Evolutionary conservation across 2,113 vertebrate species (phyloP).

Genomic region (Sylvicapra grimmia): DNA sequence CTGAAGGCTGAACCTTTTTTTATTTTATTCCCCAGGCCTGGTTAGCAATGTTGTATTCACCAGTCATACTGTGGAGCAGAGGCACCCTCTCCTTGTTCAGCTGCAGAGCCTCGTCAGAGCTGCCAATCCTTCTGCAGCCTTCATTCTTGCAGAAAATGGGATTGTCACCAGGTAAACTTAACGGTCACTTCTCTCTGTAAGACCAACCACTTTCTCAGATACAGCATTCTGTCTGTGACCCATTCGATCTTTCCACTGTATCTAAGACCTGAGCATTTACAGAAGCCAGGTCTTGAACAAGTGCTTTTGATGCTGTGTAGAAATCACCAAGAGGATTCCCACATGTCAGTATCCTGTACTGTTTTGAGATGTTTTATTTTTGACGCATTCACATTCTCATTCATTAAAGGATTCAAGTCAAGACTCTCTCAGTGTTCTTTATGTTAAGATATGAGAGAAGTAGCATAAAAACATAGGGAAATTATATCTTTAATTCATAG

Average conservation of each 20-base stretch:
- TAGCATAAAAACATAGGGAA: neutral
- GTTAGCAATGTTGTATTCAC: conserved; percentile 93
- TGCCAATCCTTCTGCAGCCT: conserved; percentile 87
- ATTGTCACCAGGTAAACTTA: conserved; percentile 86
- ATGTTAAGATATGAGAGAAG: neutral
- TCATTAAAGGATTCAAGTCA: neutral
- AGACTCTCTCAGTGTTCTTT: neutral
- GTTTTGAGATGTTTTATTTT: neutral
- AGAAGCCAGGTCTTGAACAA: neutral
- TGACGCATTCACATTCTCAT: neutral
- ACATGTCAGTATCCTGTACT: neutral
- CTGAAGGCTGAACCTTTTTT: neutral
- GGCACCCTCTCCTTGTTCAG: conserved; percentile 85
- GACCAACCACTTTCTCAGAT: neutral
- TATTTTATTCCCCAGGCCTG: conserved; percentile 81
- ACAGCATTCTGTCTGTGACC: neutral
- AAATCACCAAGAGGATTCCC: neutral
- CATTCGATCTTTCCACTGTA: neutral
- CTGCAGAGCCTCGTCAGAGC: conserved; percentile 91
- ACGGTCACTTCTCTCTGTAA: neutral
- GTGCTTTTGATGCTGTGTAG: neutral
- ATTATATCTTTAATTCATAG: neutral
- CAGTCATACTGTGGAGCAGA: conserved; percentile 85
- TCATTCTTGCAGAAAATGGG: conserved; percentile 91
- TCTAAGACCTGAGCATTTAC: neutral